These are phyloP conservation scores for Gambusia affinis DNA, from an alignment of 2,113 vertebrate genomes.

Conservation along the genomic window DNA sequence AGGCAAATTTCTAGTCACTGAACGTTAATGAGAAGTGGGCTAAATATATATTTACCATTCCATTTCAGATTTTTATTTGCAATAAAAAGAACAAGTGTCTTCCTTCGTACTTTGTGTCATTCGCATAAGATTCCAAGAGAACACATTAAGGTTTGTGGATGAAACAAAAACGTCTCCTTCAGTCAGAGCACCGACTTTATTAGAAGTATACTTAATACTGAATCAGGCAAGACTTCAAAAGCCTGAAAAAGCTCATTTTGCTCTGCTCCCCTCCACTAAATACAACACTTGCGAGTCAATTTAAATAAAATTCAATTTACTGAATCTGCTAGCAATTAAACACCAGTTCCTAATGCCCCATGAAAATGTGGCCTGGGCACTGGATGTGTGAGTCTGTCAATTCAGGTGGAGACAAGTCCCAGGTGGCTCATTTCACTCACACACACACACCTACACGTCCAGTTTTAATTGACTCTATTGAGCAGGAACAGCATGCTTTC, in stretches of 20 bases:
- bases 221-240: constrained; percentile 5
- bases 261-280: constrained; percentile 44
- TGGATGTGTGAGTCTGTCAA: constrained; percentile 53
- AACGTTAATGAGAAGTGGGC: too few relatives aligned
- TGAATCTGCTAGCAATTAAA: constrained; percentile 70
- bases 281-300: constrained; percentile 39
- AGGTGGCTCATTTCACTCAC: constrained; percentile 53
- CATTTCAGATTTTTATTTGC: too few relatives aligned
- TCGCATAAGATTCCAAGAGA: too few relatives aligned
- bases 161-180: too few relatives aligned
- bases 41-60: too few relatives aligned
- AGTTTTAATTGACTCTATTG: constrained; percentile 73
- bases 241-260: constrained; percentile 21
- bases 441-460: constrained; percentile 29
- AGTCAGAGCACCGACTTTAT: background rate
- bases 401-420: constrained; percentile 65
- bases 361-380: constrained; percentile 58
- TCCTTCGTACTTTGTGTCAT: too few relatives aligned
- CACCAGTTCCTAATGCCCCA: constrained; percentile 54
- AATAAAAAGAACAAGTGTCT: too few relatives aligned
- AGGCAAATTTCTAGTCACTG: too few relatives aligned
- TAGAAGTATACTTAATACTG: background rate
- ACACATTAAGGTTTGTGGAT: too few relatives aligned
- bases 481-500: constrained; percentile 65
- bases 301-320: constrained; percentile 71